These are phyloP conservation scores for Synaphobranchus kaupii DNA, from an alignment of 2,797 vertebrate species.

Conservation along the genomic window DNA sequence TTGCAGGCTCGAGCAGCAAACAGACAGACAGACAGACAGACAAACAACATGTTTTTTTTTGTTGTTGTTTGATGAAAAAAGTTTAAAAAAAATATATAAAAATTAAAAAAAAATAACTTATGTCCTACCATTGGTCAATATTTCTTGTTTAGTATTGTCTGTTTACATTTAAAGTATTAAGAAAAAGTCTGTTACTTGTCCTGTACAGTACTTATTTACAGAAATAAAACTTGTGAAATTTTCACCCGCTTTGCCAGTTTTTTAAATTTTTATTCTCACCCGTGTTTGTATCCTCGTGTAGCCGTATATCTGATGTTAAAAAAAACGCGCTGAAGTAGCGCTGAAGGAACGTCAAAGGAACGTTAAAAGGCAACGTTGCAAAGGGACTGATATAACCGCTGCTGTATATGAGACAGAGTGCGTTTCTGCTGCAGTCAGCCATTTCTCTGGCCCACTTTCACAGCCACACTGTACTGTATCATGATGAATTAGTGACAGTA, in stretches of 20 bases:
- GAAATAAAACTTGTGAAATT: slow-evolving; percentile 28
- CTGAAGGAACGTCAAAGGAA: neutral
- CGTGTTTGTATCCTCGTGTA: too few relatives aligned
- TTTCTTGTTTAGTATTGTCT: slow-evolving; percentile 23
- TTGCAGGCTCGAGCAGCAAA: neutral
- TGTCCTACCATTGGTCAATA: slow-evolving; percentile 17
- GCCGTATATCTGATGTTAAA: too few relatives aligned
- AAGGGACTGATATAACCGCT: too few relatives aligned
- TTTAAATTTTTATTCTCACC: neutral
- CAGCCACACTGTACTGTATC: neutral
- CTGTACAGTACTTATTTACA: slow-evolving; percentile 36
- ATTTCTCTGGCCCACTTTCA: neutral
- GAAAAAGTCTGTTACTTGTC: slow-evolving; percentile 25
- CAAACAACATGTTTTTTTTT: neutral
- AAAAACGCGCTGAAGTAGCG: neutral
- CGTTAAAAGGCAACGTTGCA: neutral
- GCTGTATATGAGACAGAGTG: too few relatives aligned
- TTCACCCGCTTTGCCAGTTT: neutral
- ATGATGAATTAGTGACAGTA: neutral
- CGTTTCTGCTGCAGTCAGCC: neutral
- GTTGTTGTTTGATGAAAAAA: slow-evolving; percentile 3
- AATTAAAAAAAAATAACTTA: slow-evolving; percentile 6
- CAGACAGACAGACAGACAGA: neutral
- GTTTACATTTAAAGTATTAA: slow-evolving; percentile 33
- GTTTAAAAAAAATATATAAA: neutral